Conservation (phyloP, 2,113 vertebrate species). For the Nymphicus hollandicus region DNA sequence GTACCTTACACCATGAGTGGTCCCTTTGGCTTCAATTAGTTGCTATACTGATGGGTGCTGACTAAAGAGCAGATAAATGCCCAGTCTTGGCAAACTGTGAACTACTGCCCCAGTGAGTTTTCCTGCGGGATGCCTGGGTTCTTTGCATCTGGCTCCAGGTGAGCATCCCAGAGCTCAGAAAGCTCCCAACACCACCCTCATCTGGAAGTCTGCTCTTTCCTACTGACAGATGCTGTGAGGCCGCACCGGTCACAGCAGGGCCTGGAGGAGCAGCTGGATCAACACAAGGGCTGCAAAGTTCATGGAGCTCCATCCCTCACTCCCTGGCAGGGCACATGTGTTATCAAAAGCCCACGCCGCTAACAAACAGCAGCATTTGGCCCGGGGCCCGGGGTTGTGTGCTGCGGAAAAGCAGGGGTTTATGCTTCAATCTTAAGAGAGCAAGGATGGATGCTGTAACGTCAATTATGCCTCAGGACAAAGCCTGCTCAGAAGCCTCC, state of each 20-base stretch:
- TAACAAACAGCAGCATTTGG: rapidly evolving
- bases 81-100: neutral
- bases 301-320: neutral
- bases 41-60: neutral
- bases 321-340: neutral
- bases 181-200: neutral
- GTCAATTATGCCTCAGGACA: neutral
- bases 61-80: neutral
- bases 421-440: neutral
- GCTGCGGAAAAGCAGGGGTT: neutral
- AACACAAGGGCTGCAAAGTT: neutral
- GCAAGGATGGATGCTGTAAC: neutral
- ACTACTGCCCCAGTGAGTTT: neutral
- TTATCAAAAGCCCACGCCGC: neutral
- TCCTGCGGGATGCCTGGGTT: neutral
- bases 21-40: conserved; percentile 54
- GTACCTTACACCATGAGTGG: neutral
- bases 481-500: neutral
- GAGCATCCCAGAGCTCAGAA: neutral
- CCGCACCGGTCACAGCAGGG: rapidly evolving
- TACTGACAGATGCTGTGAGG: neutral
- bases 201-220: neutral
- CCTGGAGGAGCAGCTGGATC: neutral
- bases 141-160: neutral
- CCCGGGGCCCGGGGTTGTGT: rapidly evolving